Conservation (phyloP, 1,140 invertebrate genomes). For the Steinernema khuongi region DNA sequence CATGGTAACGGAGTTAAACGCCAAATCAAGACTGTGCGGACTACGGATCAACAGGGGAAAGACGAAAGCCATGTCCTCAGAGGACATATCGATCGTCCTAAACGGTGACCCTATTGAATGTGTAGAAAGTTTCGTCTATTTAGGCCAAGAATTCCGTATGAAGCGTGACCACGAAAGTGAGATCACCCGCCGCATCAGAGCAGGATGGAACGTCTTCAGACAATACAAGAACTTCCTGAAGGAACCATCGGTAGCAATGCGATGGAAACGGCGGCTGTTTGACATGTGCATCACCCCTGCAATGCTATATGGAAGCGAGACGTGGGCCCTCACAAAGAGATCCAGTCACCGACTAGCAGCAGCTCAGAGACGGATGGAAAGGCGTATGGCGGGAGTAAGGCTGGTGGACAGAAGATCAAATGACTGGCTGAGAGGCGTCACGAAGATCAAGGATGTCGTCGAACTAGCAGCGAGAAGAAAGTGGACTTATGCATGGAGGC, state of each 20-base stretch:
- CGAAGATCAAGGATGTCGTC: too few relatives aligned
- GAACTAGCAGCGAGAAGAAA: too few relatives aligned
- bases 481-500: too few relatives aligned
- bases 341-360: too few relatives aligned
- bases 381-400: too few relatives aligned
- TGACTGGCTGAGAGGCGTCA: too few relatives aligned
- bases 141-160: neutral
- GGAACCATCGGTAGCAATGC: neutral
- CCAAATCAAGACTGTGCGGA: neutral
- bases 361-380: too few relatives aligned
- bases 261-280: neutral
- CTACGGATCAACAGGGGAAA: neutral
- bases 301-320: too few relatives aligned
- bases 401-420: too few relatives aligned
- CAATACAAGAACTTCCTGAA: too few relatives aligned
- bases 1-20: constrained; percentile 13
- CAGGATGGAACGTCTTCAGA: neutral
- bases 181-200: neutral
- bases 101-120: neutral
- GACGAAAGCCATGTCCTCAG: neutral
- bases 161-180: neutral
- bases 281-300: too few relatives aligned
- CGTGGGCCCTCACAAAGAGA: too few relatives aligned
- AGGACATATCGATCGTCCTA: neutral
- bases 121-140: neutral